Base-by-base conservation (phyloP, 2,113 vertebrate genomes). In the Acanthisitta chloris region DNA sequence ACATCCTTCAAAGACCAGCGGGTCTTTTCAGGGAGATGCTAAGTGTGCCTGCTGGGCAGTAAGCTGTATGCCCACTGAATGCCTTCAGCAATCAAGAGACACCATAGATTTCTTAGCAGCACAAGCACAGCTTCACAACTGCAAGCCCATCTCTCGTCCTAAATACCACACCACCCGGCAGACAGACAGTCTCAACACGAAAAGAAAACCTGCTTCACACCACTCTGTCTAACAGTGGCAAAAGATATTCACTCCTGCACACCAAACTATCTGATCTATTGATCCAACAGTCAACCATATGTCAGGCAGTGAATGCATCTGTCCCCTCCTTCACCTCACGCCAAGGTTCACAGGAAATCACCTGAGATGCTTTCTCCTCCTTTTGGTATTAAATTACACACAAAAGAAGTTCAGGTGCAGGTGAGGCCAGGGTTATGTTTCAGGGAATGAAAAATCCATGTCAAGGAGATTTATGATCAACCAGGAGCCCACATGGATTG, bases 341-440 rank as follows among this genome's bases (percentile, higher is more conserved):
- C 51, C 79, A 67, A 76, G 14, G 49, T 34, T 92, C 57, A 65
- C 58, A 80, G 78, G 49, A 86, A 80, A 89, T 38, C 62, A 79
- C 58, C 28, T 19, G 55, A 74, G 38, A 66, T 2, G 12, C n/a
- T 42, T 81, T 57, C 84, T 82, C 26, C 71, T 76, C 61, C 45
- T 87, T 74, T 58, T 73, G 38, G 33, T 67, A 92, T 86, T 80
- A 91, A 80, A 89, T 57, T 61, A 81, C n/a, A 80, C 10, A 52
- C 33, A 69, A 31, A 81, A 92, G 28, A n/a, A 78, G 42, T 52
- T 86, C 73, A 85, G 65, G 86, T 52, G 36, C 65, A 57, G 58
- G 65, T 54, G 45, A 81, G 54, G 33, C 25, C 38, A 57, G 15
- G 20, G 31, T 64, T 72, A 57, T 1, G 1, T 64, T 84, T 76